Percentiles rank a stretch among this genome's conserved stretches.
Evolutionary conservation across 2,888 invertebrate genomes (phyloP).

Genomic region (Gisinianus flammeolus): DNA sequence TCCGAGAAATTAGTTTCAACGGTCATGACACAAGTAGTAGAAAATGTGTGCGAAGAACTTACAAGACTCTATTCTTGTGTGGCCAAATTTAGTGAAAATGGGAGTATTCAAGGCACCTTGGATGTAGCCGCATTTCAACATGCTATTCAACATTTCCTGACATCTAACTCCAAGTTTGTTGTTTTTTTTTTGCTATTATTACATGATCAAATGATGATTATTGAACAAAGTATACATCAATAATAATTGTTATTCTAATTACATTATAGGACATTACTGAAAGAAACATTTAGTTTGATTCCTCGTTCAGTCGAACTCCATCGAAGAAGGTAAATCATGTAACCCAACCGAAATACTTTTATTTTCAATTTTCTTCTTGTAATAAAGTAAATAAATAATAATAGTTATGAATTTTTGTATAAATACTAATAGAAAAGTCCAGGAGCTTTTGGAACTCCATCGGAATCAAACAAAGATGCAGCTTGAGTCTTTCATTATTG

Average conservation of each 20-base stretch:
- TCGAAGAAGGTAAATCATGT: conserved; percentile 66
- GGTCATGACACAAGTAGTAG: conserved; percentile 74
- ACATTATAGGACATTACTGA: conserved; percentile 73
- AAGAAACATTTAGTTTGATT: conserved; percentile 80
- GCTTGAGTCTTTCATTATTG: conserved; percentile 50
- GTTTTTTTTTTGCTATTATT: neutral
- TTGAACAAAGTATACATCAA: too few relatives aligned
- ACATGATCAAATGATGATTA: too few relatives aligned
- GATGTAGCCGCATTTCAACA: conserved; percentile 75
- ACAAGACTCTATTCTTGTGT: conserved; percentile 84
- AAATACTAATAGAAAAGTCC: conserved; percentile 67
- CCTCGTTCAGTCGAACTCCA: conserved; percentile 69
- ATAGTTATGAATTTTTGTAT: too few relatives aligned
- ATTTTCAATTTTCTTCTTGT: conserved; percentile 51
- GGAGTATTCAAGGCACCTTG: conserved; percentile 78
- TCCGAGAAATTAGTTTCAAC: conserved; percentile 75
- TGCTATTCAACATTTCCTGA: conserved; percentile 70
- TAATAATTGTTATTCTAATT: conserved; percentile 35
- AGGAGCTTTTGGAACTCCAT: conserved; percentile 66
- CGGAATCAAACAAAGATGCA: conserved; percentile 53
- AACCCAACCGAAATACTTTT: too few relatives aligned
- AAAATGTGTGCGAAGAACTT: conserved; percentile 91
- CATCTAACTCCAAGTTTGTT: conserved; percentile 70
- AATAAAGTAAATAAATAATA: neutral
- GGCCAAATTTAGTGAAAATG: conserved; percentile 70